Conservation (phyloP, 2,113 vertebrate genomes). For the Tonatia bakeri region DNA sequence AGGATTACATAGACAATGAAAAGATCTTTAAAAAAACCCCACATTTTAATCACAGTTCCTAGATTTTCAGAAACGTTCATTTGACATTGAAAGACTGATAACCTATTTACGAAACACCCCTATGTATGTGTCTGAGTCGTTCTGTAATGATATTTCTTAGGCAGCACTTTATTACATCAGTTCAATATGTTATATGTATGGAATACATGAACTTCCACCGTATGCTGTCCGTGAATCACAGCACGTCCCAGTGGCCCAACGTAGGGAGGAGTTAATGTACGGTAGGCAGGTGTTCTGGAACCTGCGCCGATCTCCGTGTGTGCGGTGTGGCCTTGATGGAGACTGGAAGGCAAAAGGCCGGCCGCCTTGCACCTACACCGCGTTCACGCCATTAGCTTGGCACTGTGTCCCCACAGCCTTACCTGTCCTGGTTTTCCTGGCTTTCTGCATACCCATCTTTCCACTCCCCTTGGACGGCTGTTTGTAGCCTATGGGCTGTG, state of each 20-base stretch:
- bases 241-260: not conserved
- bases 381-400: not conserved
- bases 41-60: not conserved
- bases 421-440: constrained; percentile 18
- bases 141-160: not conserved
- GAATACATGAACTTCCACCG: constrained; percentile 18
- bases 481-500: not conserved
- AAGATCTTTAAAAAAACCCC: not conserved
- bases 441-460: constrained; percentile 38
- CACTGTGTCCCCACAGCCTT: not conserved
- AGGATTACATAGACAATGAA: not conserved
- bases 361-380: not conserved
- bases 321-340: not conserved
- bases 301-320: not conserved
- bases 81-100: not conserved
- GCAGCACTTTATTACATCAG: not conserved
- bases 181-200: not conserved
- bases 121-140: not conserved
- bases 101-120: not conserved
- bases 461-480: not conserved
- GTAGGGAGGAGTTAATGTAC: not conserved
- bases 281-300: not conserved
- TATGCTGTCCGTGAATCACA: not conserved
- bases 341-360: not conserved
- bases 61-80: not conserved